These are phyloP conservation scores for Agriopis marginaria DNA, from an alignment of 2,888 invertebrate species.

Conservation along the genomic window DNA sequence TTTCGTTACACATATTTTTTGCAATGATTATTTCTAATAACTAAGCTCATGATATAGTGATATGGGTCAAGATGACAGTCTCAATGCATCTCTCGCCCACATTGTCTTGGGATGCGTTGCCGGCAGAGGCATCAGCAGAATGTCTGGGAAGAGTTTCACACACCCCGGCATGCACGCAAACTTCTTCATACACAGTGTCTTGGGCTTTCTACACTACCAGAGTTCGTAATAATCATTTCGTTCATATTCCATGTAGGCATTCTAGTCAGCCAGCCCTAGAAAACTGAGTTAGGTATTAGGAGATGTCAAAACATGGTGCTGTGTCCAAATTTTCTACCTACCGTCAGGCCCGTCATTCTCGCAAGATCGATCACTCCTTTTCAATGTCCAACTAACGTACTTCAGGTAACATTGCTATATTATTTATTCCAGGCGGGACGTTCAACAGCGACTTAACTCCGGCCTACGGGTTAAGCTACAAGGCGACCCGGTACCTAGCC, in stretches of 20 bases:
- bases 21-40: conserved; percentile 39
- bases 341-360: too few species aligned
- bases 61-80: conserved; percentile 67
- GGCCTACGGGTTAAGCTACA: conserved; percentile 62
- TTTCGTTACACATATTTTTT: conserved; percentile 17
- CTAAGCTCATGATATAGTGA: conserved; percentile 41
- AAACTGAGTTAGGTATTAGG: too few species aligned
- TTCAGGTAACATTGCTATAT: neutral
- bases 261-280: neutral
- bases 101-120: conserved; percentile 69
- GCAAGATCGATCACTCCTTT: too few species aligned
- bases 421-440: conserved; percentile 59
- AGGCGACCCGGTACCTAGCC: conserved; percentile 68
- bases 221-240: conserved; percentile 52
- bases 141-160: conserved; percentile 58
- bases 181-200: conserved; percentile 72
- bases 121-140: conserved; percentile 59
- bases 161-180: conserved; percentile 77
- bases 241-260: neutral
- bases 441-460: conserved; percentile 64
- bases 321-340: too few species aligned
- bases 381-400: neutral
- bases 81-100: conserved; percentile 70
- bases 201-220: conserved; percentile 72
- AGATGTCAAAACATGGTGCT: too few species aligned